phyloP scores from a whole-genome alignment of 2,888 invertebrate genomes.

The Rapana venosa region DNA sequence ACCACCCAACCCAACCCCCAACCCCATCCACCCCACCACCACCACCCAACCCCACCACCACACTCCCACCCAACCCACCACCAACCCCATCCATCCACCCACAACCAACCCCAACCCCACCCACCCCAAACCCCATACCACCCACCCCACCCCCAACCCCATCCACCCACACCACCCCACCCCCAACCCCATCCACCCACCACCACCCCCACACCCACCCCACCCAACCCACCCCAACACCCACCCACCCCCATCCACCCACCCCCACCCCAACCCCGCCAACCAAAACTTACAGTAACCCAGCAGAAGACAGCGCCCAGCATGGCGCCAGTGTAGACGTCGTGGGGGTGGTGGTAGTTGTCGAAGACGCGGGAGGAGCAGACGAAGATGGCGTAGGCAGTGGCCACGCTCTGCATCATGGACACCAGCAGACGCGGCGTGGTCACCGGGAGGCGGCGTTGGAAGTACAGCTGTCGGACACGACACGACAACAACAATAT shows the following conservation, averaged over 20 bases:
- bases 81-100: neutral
- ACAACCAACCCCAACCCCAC: neutral
- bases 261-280: neutral
- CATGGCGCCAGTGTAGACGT: constrained; percentile 12
- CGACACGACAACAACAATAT: neutral
- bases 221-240: neutral
- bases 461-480: constrained; percentile 31
- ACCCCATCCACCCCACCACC: neutral
- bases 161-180: too few species aligned
- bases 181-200: neutral
- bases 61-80: neutral
- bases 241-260: neutral
- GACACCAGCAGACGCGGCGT: constrained; percentile 27
- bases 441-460: constrained; percentile 30
- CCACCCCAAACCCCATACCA: too few species aligned
- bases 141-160: neutral
- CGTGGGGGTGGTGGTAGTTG: constrained; percentile 30
- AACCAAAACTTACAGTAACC: constrained; percentile 17
- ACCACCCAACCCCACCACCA: too few species aligned
- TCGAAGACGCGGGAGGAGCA: constrained; percentile 23
- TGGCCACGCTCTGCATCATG: constrained; percentile 13
- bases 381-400: constrained; percentile 21
- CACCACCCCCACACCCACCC: neutral
- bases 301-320: constrained; percentile 3
- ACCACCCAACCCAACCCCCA: neutral